Conservation (phyloP, 2,113 vertebrate species). For the Setophaga petechia region DNA sequence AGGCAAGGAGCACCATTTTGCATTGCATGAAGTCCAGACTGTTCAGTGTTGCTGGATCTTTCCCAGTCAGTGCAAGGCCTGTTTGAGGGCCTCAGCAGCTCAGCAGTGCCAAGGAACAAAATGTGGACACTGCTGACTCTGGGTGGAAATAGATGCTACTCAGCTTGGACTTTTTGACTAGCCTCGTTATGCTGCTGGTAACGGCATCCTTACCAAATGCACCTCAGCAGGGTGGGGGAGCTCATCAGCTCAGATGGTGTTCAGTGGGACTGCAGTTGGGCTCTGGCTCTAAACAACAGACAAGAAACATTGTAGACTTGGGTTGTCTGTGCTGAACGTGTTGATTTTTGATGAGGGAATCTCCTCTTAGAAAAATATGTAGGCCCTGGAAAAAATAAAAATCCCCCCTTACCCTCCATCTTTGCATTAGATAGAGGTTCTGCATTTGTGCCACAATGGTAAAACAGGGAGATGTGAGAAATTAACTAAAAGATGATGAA, state of each 20-base stretch:
- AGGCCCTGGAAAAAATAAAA: neutral
- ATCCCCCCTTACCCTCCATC: fast-evolving
- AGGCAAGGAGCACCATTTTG: neutral
- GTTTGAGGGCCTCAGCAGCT: neutral
- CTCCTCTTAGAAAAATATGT: neutral
- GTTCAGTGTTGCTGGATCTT: neutral
- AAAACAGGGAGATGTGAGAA: neutral
- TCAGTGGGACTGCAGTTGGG: neutral
- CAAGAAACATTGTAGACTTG: neutral
- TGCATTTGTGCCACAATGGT: neutral
- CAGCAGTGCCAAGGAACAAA: neutral
- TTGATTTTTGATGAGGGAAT: neutral
- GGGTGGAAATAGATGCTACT: neutral
- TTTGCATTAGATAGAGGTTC: neutral
- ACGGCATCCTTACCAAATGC: neutral
- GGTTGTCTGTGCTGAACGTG: neutral
- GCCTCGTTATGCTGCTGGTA: neutral
- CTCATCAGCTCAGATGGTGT: neutral
- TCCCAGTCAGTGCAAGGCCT: neutral
- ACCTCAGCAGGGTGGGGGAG: neutral
- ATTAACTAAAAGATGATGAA: neutral
- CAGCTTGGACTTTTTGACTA: neutral
- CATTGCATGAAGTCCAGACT: neutral
- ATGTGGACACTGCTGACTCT: neutral
- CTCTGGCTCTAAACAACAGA: neutral